Percentiles rank a stretch among this genome's conserved stretches.
These are phyloP conservation scores for Lagorchestes hirsutus DNA, from an alignment of 2,797 vertebrate species.

Conservation along the genomic window DNA sequence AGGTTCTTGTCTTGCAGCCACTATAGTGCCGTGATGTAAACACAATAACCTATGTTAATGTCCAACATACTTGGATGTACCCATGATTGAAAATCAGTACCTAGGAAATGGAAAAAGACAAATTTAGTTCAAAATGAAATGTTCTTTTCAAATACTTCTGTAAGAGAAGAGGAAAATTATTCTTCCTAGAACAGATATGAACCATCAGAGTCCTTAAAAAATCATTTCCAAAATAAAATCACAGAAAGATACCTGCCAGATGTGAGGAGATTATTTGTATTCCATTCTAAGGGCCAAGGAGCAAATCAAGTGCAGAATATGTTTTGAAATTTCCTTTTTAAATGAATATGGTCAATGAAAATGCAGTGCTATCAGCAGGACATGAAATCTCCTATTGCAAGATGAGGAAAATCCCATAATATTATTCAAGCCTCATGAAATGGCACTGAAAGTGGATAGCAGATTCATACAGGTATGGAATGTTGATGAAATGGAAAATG, in stretches of 20 bases:
- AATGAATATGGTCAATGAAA: conserved; percentile 68
- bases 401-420: conserved; percentile 54
- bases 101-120: conserved; percentile 69
- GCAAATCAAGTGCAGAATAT: conserved; percentile 39
- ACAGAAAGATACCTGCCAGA: conserved; percentile 73
- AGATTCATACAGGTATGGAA: background rate
- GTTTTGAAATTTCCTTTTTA: conserved; percentile 72
- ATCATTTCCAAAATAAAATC: conserved; percentile 77
- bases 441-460: conserved; percentile 45
- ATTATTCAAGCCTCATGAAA: background rate
- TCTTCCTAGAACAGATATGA: conserved; percentile 67
- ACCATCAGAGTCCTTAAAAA: conserved; percentile 69
- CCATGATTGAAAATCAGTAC: conserved; percentile 68
- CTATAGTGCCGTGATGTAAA: conserved; percentile 59
- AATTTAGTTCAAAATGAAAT: conserved; percentile 69
- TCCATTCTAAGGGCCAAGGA: conserved; percentile 69
- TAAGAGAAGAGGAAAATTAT: conserved; percentile 76
- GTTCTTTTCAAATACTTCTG: conserved; percentile 77
- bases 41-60: conserved; percentile 75
- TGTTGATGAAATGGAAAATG: conserved; percentile 68
- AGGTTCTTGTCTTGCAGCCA: background rate
- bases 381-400: conserved; percentile 47
- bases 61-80: conserved; percentile 53
- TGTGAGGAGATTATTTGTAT: conserved; percentile 55
- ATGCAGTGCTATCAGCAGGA: conserved; percentile 10